Evolutionary conservation across 64 coral and sea anemone species (phyloP), one percentile per base, ranked within the genome.

Genomic region (Stichodactyla mertensii): DNA sequence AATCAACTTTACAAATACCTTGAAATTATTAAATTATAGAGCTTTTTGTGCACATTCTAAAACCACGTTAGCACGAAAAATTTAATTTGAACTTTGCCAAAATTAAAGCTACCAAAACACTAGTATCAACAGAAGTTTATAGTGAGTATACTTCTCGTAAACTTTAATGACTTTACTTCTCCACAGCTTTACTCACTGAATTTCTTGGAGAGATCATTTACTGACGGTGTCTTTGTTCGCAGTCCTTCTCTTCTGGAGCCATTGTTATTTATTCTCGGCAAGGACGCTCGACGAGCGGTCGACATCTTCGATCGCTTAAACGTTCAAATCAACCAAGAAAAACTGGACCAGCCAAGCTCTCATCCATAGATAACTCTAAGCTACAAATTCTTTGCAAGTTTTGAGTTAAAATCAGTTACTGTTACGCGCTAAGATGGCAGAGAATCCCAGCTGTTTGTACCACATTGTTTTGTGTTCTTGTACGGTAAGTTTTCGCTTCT

Each of bases 161-260:
- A 3, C 36, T 45, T 45, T 45, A 45, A 45, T 45, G 36, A 45
- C 36, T 45, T 45, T 45, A 45, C 36, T 45, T 45, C 36, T 45
- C 36, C 23, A n/a, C 20, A 74, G 69, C 10, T 61, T 0, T 54
- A 95, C 94, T 93, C 86, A 96, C 94, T 96, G 13, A 12, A 90
- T 88, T 96, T 96, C 70, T 90, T 96, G 28, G 91, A 90, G 2
- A 96, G 82, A 59, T 96, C 94, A 86, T 96, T 93, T 59, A 93
- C 87, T 27, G 91, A 96, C 7, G 94, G 94, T 79, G 94, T 96
- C 67, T 96, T 96, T 18, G 94, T 90, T 80, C 94, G 79, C 22
- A 89, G 86, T 58, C 88, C 78, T 52, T 84, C 90, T 55, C 88
- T 93, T 71, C 88, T 85, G 16, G 84, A 78, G 14, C 51, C 77